Evolutionary conservation across 2,113 vertebrate species (phyloP).

Genomic region (Atherinomorus stipes): DNA sequence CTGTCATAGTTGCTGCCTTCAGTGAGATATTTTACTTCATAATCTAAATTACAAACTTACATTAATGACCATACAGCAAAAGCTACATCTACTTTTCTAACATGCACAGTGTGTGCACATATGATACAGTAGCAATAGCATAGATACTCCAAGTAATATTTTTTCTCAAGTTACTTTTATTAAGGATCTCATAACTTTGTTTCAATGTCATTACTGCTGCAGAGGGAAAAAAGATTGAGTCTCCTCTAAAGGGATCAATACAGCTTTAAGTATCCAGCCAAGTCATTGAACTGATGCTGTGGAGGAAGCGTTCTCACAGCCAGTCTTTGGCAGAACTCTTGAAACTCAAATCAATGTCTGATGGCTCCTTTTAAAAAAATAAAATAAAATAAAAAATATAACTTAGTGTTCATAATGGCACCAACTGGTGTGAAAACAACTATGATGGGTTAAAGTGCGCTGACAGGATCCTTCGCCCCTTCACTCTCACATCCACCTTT

Average conservation of each 20-base stretch:
- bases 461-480: conserved; percentile 30
- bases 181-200: background rate
- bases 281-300: background rate
- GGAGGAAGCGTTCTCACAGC: conserved; percentile 2
- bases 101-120: too few relatives aligned
- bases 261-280: conserved; percentile 6
- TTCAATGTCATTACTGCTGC: background rate
- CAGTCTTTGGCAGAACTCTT: conserved; percentile 29
- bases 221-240: background rate
- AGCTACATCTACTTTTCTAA: too few relatives aligned
- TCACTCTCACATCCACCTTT: conserved; percentile 29
- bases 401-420: conserved; percentile 6
- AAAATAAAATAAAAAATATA: conserved; percentile 14
- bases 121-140: too few relatives aligned
- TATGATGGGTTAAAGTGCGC: conserved; percentile 22
- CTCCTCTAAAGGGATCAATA: conserved; percentile 13
- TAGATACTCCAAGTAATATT: too few relatives aligned
- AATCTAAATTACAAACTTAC: too few relatives aligned
- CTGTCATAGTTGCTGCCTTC: too few relatives aligned
- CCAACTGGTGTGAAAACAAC: background rate
- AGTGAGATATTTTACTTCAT: too few relatives aligned
- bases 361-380: conserved; percentile 23
- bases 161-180: too few relatives aligned
- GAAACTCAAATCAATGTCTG: conserved; percentile 19
- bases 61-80: too few relatives aligned